Evolutionary conservation across 2,888 invertebrate genomes (phyloP).

Genomic region (Eugnorisma glareosa): DNA sequence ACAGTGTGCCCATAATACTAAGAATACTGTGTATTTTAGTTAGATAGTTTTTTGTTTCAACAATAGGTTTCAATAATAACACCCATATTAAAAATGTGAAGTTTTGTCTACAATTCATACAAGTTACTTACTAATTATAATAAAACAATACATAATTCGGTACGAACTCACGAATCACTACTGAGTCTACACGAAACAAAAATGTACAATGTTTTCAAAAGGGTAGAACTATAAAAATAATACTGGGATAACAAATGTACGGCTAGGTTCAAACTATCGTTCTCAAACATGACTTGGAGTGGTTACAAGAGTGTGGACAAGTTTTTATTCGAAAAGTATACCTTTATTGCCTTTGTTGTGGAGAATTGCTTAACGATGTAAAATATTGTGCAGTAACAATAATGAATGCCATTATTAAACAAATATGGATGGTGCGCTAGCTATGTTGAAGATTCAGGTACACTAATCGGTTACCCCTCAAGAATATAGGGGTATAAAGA

Average conservation of each 20-base stretch:
- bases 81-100: slow-evolving; percentile 13
- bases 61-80: neutral
- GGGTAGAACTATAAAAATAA: slow-evolving; percentile 51
- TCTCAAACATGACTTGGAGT: slow-evolving; percentile 1
- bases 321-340: too few species aligned
- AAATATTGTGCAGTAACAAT: slow-evolving; percentile 6
- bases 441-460: neutral
- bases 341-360: neutral
- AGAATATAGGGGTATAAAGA: neutral
- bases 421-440: neutral
- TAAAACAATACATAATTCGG: slow-evolving; percentile 31
- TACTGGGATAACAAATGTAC: slow-evolving; percentile 53
- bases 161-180: slow-evolving; percentile 23
- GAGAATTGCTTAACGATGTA: neutral
- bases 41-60: neutral
- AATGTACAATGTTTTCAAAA: slow-evolving; percentile 39
- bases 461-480: neutral
- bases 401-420: neutral
- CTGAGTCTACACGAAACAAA: slow-evolving; percentile 38
- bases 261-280: slow-evolving; percentile 25
- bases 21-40: neutral
- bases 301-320: neutral
- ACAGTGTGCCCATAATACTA: neutral
- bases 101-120: slow-evolving; percentile 13
- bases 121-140: slow-evolving; percentile 21